Base-by-base conservation (phyloP, 2,113 vertebrate genomes). In the Spizaetus ornatus region DNA sequence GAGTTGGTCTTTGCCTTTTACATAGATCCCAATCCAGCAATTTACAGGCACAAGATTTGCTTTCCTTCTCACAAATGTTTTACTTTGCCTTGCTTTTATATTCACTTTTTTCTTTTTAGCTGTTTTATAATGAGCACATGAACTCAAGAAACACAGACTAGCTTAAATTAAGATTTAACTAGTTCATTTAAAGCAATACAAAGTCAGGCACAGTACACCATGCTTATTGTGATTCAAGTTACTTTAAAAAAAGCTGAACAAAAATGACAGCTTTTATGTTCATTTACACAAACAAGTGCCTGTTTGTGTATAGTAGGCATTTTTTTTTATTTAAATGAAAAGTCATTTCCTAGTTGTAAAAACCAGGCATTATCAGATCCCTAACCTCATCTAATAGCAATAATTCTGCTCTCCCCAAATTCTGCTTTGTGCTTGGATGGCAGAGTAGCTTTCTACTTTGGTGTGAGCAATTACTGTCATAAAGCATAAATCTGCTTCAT, bases 381-480 rank as follows among this genome's bases (percentile, higher is more conserved):
- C 34, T 63, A 29, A 16, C 10, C 25, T 89, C 40, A 48, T 52
- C 11, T 47, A 67, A 58, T 71, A 67, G 63, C 23, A 86, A 6
- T 58, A 63, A 82, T 32, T 63, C 38, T 47, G 23, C 25, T 71
- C 7, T 55, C 29, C 25, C 16, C 20, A 36, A 13, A 38, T 34
- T 56, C 43, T 55, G 63, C 66, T 78, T 87, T 85, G 53, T 88
- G 48, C 73, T 88, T 83, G 55, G 45, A 25, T 86, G 67, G 29
- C 55, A 55, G 63, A 71, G n/a, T 45, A 71, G 67, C 69, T 72
- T 36, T 23, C 71, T 86, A 45, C 92, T 94, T 86, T 80, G 86
- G 88, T 83, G 59, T 67, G n/a, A 90, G 79, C 92, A 94, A 92
- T 95, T 93, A 93, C 76, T 90, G 76, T 88, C 82, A 88, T 67